Conservation (phyloP, 2,797 vertebrate genomes). For the Scomberomorus guttatus region DNA sequence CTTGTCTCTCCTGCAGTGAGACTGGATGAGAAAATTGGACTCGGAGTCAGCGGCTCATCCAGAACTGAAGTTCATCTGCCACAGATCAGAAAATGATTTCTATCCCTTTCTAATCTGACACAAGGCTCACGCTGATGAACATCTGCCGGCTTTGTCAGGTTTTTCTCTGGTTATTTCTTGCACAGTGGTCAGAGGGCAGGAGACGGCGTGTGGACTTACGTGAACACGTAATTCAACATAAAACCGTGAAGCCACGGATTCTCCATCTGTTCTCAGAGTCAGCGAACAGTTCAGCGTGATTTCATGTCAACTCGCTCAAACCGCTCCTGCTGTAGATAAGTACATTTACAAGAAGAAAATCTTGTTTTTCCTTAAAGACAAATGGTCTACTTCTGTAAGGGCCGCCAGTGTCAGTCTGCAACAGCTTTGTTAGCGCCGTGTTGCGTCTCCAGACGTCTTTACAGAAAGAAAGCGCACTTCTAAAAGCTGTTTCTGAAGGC, state of each 20-base stretch:
- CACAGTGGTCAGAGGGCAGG: conserved; percentile 25
- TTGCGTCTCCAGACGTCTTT: background rate
- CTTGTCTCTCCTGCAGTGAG: background rate
- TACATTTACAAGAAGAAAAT: background rate
- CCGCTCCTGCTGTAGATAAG: background rate
- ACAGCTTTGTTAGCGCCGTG: background rate
- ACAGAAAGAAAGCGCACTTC: background rate
- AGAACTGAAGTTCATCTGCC: conserved; percentile 13
- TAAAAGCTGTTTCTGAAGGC: background rate
- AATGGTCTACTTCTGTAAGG: background rate
- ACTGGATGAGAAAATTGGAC: background rate
- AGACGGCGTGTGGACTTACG: conserved; percentile 1
- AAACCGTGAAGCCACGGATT: conserved; percentile 28
- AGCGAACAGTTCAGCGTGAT: background rate
- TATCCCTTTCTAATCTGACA: conserved; percentile 30
- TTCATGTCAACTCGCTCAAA: conserved; percentile 1
- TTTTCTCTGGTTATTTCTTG: conserved; percentile 6
- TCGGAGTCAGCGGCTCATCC: conserved; percentile 5
- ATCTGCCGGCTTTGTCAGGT: conserved; percentile 29
- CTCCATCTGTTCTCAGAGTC: conserved; percentile 23
- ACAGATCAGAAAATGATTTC: conserved; percentile 10
- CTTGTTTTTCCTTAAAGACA: background rate
- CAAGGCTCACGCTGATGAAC: conserved; percentile 10
- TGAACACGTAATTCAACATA: conserved; percentile 28
- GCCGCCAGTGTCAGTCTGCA: background rate